Evolutionary conservation across 2,888 invertebrate genomes (phyloP).

Genomic region (Timandra comae): DNA sequence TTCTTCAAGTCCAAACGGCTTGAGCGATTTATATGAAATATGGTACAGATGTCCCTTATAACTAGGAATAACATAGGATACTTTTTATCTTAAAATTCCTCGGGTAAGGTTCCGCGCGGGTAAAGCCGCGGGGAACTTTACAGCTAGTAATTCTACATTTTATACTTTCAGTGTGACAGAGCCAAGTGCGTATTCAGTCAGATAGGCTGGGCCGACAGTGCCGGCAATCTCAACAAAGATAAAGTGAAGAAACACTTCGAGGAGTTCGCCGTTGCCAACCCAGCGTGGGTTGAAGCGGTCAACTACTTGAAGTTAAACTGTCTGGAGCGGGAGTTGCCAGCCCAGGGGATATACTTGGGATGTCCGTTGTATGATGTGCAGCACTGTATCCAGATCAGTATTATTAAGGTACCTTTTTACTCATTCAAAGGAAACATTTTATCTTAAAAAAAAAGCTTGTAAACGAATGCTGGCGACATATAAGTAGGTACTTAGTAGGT

Average conservation of each 20-base stretch:
- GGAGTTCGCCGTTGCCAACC: constrained; percentile 34
- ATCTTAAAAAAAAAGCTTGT: too few species aligned
- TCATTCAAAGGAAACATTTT: too few species aligned
- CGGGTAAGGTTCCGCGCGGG: too few species aligned
- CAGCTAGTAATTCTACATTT: too few species aligned
- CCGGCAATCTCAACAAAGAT: constrained; percentile 32
- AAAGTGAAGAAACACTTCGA: constrained; percentile 36
- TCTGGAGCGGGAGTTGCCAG: constrained; percentile 29
- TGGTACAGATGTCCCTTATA: too few species aligned
- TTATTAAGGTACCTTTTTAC: constrained; percentile 38
- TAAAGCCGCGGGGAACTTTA: too few species aligned
- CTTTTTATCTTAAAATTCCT: too few species aligned
- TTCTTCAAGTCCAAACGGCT: too few species aligned
- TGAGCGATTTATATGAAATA: too few species aligned
- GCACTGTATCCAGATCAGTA: constrained; percentile 37
- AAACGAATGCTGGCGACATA: too few species aligned
- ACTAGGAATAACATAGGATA: too few species aligned
- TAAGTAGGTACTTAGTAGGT: too few species aligned
- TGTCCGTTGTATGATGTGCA: constrained; percentile 53
- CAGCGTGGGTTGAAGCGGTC: constrained; percentile 42
- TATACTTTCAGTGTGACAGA: constrained; percentile 42
- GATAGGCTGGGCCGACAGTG: constrained; percentile 40
- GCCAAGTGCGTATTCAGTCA: constrained; percentile 45
- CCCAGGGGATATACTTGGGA: constrained; percentile 40
- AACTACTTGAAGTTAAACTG: constrained; percentile 36